phyloP scores from a whole-genome alignment of 2,113 vertebrate genomes.

The Anoura caudifer region DNA sequence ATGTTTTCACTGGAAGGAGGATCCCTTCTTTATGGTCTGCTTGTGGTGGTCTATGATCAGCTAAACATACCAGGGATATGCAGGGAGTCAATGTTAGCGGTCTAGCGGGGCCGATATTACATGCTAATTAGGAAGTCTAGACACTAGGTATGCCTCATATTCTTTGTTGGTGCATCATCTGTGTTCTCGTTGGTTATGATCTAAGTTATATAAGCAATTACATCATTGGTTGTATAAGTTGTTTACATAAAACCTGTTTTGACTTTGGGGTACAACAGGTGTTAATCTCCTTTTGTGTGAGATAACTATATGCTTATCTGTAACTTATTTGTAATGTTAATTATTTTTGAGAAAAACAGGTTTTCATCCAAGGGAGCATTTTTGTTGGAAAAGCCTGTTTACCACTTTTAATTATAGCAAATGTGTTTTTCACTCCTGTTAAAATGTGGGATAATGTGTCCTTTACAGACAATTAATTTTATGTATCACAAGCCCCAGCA shows the following conservation, averaged over 20 bases:
- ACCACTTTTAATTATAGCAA: not conserved
- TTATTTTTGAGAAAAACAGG: not conserved
- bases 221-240: conserved; percentile 26
- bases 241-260: conserved; percentile 26
- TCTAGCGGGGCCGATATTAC: not conserved
- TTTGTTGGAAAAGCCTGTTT: not conserved
- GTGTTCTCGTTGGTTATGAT: not conserved
- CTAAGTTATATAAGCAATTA: not conserved
- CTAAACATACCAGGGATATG: not conserved
- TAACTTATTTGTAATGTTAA: not conserved
- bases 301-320: not conserved
- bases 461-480: not conserved
- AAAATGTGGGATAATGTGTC: not conserved
- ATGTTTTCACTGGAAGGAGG: not conserved
- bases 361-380: not conserved
- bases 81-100: not conserved
- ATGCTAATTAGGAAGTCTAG: not conserved
- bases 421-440: not conserved
- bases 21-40: not conserved
- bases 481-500: not conserved
- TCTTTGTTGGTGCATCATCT: not conserved
- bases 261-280: not conserved
- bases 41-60: not conserved
- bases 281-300: not conserved
- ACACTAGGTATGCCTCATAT: not conserved